A percentile compares a stretch with the other conserved stretches of the same genome.
Evolutionary conservation across 2,113 vertebrate genomes (phyloP).

Genomic region (Guaruba guarouba): DNA sequence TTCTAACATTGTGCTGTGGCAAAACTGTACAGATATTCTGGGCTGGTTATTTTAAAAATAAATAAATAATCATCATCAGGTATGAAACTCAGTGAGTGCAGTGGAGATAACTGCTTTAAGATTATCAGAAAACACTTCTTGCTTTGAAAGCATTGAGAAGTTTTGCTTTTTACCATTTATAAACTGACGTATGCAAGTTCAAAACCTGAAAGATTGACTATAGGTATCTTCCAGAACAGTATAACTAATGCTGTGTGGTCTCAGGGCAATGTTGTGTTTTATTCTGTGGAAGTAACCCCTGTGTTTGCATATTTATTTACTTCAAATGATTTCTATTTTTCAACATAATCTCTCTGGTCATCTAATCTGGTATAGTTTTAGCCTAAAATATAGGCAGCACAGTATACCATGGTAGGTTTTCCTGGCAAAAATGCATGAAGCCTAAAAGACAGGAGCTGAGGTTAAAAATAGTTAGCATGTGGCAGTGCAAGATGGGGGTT

Average conservation of each 20-base stretch:
- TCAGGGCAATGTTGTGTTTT: background rate
- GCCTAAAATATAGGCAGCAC: background rate
- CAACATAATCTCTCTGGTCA: background rate
- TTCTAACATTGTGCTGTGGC: background rate
- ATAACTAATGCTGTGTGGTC: background rate
- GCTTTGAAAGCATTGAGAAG: background rate
- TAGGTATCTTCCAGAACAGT: background rate
- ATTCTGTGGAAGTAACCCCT: background rate
- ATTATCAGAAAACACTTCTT: background rate
- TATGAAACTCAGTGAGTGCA: background rate
- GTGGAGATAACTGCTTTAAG: background rate
- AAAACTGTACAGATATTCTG: background rate
- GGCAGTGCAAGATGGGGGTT: constrained; percentile 83
- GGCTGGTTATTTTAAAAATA: background rate
- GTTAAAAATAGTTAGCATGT: constrained; percentile 83
- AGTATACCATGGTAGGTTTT: background rate
- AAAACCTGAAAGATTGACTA: background rate
- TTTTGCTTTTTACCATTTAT: background rate
- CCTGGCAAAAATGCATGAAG: constrained; percentile 9
- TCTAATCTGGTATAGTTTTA: background rate
- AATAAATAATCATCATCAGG: background rate
- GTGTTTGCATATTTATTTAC: background rate
- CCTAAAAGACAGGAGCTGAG: constrained; percentile 55
- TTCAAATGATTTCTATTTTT: constrained; percentile 1
- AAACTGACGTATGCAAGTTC: background rate